Conservation (phyloP, 2,888 invertebrate species). For the Rhogogaster chlorosoma region DNA sequence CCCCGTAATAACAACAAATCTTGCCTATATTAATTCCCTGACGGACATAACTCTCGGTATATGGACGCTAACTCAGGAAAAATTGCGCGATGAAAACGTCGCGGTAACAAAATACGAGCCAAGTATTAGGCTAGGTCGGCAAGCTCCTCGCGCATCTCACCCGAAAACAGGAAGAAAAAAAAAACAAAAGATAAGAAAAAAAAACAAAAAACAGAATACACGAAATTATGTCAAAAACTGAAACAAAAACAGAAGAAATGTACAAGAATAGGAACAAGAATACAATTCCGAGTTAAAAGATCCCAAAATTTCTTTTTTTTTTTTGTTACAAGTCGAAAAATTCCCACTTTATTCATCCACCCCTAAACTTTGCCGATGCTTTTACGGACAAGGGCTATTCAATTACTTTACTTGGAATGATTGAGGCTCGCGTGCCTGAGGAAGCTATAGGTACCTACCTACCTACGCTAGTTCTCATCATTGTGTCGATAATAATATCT, state of each 20-base stretch:
- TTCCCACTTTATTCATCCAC: background rate
- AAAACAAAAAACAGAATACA: background rate
- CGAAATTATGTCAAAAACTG: background rate
- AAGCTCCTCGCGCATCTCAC: slow-evolving; percentile 9
- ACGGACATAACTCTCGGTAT: slow-evolving; percentile 74
- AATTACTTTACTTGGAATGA: slow-evolving; percentile 22
- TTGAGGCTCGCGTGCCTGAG: slow-evolving; percentile 24
- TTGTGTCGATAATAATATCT: slow-evolving; percentile 33
- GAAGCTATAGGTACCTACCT: no score
- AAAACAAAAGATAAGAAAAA: no score
- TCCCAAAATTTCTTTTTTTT: background rate
- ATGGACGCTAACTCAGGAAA: slow-evolving; percentile 70
- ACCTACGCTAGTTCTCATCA: background rate
- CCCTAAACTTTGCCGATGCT: slow-evolving; percentile 1
- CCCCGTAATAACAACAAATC: slow-evolving; percentile 76
- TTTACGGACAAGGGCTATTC: slow-evolving; percentile 23
- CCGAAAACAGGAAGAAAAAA: background rate
- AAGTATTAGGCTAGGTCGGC: slow-evolving; percentile 65
- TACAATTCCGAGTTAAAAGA: background rate
- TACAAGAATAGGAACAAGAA: background rate
- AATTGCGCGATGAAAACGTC: slow-evolving; percentile 73
- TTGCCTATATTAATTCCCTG: slow-evolving; percentile 77
- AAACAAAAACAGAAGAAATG: background rate
- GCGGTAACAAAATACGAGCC: slow-evolving; percentile 66
- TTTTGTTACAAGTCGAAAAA: background rate